phyloP scores from a whole-genome alignment of 2,888 invertebrate genomes.

The Apodemia duryi region DNA sequence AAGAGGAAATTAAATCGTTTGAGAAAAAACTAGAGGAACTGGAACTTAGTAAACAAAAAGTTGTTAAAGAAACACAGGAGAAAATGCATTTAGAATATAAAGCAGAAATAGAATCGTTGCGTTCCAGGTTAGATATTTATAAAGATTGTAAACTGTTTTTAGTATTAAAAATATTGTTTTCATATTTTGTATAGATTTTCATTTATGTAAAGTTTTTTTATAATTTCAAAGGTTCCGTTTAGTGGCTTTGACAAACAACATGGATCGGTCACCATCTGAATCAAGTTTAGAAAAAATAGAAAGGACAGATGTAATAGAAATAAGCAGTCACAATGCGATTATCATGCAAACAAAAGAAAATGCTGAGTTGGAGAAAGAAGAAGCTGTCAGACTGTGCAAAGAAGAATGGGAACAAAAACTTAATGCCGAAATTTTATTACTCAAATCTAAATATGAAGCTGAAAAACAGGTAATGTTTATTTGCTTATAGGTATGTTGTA shows the following conservation, averaged over 20 bases:
- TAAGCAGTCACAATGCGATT: slow-evolving; percentile 82
- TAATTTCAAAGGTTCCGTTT: slow-evolving; percentile 79
- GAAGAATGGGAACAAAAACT: slow-evolving; percentile 78
- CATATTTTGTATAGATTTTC: neutral
- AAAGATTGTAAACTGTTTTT: neutral
- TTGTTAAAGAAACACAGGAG: slow-evolving; percentile 84
- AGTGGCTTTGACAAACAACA: slow-evolving; percentile 84
- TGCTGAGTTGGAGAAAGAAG: slow-evolving; percentile 80
- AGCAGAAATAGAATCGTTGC: slow-evolving; percentile 87
- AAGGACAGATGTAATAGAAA: slow-evolving; percentile 81
- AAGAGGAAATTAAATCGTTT: slow-evolving; percentile 51
- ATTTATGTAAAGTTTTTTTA: slow-evolving; percentile 5
- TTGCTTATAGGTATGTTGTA: too few species aligned
- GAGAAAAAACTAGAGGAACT: slow-evolving; percentile 62
- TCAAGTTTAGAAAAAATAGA: slow-evolving; percentile 88
- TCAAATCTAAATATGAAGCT: slow-evolving; percentile 68
- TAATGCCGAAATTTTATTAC: slow-evolving; percentile 44
- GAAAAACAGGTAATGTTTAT: slow-evolving; percentile 68
- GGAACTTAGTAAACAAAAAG: slow-evolving; percentile 71
- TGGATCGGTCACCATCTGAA: slow-evolving; percentile 88
- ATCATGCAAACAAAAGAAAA: slow-evolving; percentile 84
- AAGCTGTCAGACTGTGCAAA: slow-evolving; percentile 79
- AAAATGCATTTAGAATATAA: slow-evolving; percentile 85
- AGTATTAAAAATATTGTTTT: neutral
- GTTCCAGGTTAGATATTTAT: slow-evolving; percentile 67